Evolutionary conservation across 2,113 vertebrate genomes (phyloP).

Genomic region (Ammodramus savannarum): DNA sequence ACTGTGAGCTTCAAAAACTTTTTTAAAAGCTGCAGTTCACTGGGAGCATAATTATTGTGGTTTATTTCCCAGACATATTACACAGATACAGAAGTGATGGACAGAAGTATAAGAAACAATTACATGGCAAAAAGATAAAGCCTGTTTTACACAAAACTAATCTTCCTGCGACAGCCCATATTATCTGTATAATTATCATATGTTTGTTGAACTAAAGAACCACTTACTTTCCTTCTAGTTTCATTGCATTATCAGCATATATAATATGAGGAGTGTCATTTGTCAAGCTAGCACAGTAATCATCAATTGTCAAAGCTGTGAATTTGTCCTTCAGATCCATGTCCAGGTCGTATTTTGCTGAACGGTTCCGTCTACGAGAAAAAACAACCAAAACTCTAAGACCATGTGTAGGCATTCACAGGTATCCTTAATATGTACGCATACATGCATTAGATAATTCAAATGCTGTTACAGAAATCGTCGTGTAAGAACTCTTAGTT

Average conservation of each 20-base stretch:
- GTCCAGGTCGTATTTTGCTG: conserved; percentile 85
- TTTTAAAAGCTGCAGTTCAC: background rate
- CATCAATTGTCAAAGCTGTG: conserved; percentile 81
- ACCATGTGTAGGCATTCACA: background rate
- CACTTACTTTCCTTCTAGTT: conserved; percentile 73
- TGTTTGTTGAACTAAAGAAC: background rate
- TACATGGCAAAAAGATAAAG: background rate
- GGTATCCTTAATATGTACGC: background rate
- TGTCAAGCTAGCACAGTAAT: conserved; percentile 81
- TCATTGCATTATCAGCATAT: conserved; percentile 29
- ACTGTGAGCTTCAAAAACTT: background rate
- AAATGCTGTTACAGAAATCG: background rate
- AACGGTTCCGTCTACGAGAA: conserved; percentile 80
- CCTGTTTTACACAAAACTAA: background rate
- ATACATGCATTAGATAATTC: background rate
- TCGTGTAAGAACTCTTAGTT: background rate
- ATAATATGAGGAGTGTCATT: conserved; percentile 66
- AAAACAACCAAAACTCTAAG: background rate
- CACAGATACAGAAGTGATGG: background rate
- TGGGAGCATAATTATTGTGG: background rate
- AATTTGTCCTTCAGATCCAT: conserved; percentile 88
- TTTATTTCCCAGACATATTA: background rate
- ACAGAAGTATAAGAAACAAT: background rate
- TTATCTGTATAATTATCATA: background rate
- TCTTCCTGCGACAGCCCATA: background rate